phyloP scores from a whole-genome alignment of 1,140 invertebrate species.

The Physella acuta region DNA sequence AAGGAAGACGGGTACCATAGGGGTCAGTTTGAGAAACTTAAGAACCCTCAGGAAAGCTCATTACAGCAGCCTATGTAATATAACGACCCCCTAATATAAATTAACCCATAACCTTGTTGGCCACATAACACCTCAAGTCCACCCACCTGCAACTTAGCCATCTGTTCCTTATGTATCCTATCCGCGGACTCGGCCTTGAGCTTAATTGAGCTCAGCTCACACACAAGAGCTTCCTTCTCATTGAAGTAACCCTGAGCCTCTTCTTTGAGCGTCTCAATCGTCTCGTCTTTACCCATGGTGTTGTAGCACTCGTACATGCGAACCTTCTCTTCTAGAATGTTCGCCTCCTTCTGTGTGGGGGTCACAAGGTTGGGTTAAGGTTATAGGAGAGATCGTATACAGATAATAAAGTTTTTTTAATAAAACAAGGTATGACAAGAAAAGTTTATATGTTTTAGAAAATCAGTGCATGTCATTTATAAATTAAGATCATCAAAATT shows the following conservation, averaged over 20 bases:
- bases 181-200: conserved; percentile 39
- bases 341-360: conserved; percentile 32
- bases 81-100: too few relatives aligned
- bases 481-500: too few relatives aligned
- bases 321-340: conserved; percentile 44
- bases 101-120: background rate
- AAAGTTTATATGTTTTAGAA: too few relatives aligned
- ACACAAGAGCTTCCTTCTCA: conserved; percentile 43
- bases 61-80: too few relatives aligned
- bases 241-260: conserved; percentile 41
- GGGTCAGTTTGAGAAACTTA: too few relatives aligned
- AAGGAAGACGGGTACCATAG: too few relatives aligned
- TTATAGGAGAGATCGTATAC: too few relatives aligned
- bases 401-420: too few relatives aligned
- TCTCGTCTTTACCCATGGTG: conserved; percentile 35
- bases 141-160: conserved; percentile 35
- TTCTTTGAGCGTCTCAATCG: conserved; percentile 34
- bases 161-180: conserved; percentile 36
- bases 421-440: too few relatives aligned
- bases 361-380: too few relatives aligned
- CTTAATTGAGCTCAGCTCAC: conserved; percentile 35
- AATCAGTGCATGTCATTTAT: too few relatives aligned
- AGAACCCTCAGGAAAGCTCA: too few relatives aligned
- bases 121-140: background rate
- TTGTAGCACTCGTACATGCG: conserved; percentile 38